These are phyloP conservation scores for Arizona elegans DNA, from an alignment of 2,113 vertebrate genomes.

Conservation along the genomic window DNA sequence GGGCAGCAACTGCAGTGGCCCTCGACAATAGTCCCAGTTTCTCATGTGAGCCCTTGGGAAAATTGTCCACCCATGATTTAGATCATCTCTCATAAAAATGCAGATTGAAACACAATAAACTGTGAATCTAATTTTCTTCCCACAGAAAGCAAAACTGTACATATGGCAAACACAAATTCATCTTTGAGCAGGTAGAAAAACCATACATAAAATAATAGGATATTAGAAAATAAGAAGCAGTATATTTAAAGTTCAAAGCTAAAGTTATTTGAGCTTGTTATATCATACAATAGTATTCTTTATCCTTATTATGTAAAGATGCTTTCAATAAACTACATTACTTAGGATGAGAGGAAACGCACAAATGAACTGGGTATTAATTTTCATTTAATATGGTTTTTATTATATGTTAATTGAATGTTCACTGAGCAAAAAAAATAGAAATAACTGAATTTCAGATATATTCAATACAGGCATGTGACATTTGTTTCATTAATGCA, in stretches of 20 bases:
- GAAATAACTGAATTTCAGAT: constrained; percentile 13
- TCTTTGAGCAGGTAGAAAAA: neutral
- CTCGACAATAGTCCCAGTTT: neutral
- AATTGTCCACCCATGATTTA: neutral
- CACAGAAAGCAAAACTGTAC: neutral
- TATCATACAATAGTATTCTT: neutral
- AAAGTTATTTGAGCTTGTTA: neutral
- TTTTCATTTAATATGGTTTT: neutral
- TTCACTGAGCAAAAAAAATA: neutral
- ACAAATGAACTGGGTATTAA: neutral
- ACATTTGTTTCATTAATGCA: neutral
- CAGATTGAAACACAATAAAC: neutral
- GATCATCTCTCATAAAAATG: neutral
- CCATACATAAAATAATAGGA: neutral
- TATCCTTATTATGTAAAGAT: neutral
- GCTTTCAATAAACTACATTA: neutral
- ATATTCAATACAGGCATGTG: constrained; percentile 6
- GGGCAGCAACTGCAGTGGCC: neutral
- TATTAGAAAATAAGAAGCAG: neutral
- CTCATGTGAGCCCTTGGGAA: neutral
- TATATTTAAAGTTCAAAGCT: neutral
- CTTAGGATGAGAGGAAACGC: neutral
- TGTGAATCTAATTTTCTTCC: neutral
- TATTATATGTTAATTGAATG: neutral
- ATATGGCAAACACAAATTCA: neutral